Conservation (phyloP, 2,113 vertebrate species). For the Lathamus discolor region DNA sequence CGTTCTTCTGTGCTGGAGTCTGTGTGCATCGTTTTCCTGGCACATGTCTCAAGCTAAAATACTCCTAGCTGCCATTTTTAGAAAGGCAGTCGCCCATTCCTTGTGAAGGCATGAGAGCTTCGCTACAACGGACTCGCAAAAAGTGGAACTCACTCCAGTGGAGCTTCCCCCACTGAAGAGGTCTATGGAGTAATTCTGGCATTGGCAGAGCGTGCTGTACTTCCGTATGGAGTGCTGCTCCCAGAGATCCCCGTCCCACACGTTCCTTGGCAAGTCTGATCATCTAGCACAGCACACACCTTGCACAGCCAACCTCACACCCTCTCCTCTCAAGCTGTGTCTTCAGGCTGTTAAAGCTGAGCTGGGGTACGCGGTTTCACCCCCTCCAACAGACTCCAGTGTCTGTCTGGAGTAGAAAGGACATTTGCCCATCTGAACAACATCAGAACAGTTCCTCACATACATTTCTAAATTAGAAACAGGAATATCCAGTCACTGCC, state of each 20-base stretch:
- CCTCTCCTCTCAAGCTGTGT: background rate
- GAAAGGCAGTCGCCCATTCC: fast-evolving
- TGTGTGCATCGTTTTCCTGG: fast-evolving
- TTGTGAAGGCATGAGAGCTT: fast-evolving
- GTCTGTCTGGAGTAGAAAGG: background rate
- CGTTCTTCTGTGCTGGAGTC: background rate
- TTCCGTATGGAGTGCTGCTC: fast-evolving
- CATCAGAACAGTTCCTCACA: background rate
- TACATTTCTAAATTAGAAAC: background rate
- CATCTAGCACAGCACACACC: background rate
- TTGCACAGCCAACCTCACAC: fast-evolving
- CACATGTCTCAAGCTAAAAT: fast-evolving
- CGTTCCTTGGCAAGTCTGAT: fast-evolving
- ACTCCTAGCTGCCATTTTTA: background rate
- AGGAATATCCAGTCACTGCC: background rate
- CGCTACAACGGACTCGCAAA: background rate
- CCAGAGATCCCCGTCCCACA: fast-evolving
- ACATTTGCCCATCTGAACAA: fast-evolving
- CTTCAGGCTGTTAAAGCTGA: background rate
- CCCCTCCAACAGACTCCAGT: no score
- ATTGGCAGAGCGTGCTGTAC: fast-evolving
- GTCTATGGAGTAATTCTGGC: fast-evolving
- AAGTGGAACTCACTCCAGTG: background rate
- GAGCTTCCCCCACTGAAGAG: background rate
- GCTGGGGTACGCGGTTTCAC: fast-evolving